Evolutionary conservation across 2,113 vertebrate species (phyloP).

Genomic region (Gorsachius goisagi): DNA sequence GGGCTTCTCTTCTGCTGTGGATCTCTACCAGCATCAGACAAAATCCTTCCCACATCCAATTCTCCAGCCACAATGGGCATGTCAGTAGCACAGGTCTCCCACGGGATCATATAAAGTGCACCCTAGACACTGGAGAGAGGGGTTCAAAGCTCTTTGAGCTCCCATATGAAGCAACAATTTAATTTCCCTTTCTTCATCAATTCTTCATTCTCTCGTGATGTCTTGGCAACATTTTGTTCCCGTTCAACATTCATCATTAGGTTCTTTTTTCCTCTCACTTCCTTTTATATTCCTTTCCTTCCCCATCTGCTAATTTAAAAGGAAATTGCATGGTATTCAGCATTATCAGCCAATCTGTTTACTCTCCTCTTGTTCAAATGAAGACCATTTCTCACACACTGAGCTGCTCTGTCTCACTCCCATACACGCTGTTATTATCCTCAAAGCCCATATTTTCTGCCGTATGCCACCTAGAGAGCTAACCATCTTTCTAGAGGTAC

Average conservation of each 20-base stretch:
- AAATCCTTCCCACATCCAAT: background rate
- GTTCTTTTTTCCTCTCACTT: slow-evolving; percentile 31
- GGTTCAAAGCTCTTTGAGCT: background rate
- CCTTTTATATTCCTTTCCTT: slow-evolving; percentile 60
- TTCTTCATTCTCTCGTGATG: slow-evolving; percentile 47
- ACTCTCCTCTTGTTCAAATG: slow-evolving; percentile 24
- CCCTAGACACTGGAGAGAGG: background rate
- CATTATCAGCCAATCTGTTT: slow-evolving; percentile 62
- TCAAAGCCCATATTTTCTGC: background rate
- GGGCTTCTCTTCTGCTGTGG: background rate
- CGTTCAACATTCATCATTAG: slow-evolving; percentile 35
- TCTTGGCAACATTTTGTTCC: slow-evolving; percentile 63
- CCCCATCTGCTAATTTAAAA: slow-evolving; percentile 65
- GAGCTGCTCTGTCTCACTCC: slow-evolving; percentile 5
- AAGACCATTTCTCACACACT: slow-evolving; percentile 37
- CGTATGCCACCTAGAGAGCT: background rate
- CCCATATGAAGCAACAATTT: background rate
- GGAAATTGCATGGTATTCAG: slow-evolving; percentile 53
- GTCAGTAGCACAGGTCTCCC: background rate
- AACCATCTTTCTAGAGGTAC: background rate
- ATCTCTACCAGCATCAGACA: background rate
- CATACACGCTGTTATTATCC: background rate
- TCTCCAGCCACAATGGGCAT: background rate
- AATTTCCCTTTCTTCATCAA: slow-evolving; percentile 52
- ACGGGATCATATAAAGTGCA: background rate